Evolutionary conservation across 1,140 invertebrate genomes (phyloP).

Genomic region (Drosophila arawakana): DNA sequence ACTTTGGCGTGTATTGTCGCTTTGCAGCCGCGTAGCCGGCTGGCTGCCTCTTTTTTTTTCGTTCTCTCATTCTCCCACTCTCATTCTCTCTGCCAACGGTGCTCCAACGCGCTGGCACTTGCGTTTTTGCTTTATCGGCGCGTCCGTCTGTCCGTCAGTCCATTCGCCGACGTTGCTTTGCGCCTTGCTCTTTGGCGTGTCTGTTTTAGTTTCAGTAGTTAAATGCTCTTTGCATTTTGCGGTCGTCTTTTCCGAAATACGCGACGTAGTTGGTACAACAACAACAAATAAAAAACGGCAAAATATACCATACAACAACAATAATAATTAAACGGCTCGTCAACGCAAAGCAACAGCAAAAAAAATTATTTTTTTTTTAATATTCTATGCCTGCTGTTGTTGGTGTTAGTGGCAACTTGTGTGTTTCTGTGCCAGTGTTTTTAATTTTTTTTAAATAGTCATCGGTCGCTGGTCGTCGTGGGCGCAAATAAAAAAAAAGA

Average conservation of each 20-base stretch:
- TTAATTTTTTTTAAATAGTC: conserved; percentile 48
- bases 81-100: conserved; percentile 24
- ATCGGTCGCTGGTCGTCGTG: conserved; percentile 53
- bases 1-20: conserved; percentile 40
- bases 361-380: conserved; percentile 37
- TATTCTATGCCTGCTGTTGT: conserved; percentile 54
- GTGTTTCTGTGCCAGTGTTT: conserved; percentile 33
- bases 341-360: conserved; percentile 48
- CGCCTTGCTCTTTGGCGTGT: conserved; percentile 49
- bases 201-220: conserved; percentile 66
- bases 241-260: conserved; percentile 77
- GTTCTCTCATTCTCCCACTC: neutral
- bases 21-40: conserved; percentile 46
- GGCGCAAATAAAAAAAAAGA: conserved; percentile 33
- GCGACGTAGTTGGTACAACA: conserved; percentile 65
- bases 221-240: conserved; percentile 78
- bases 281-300: conserved; percentile 40
- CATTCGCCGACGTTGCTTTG: conserved; percentile 38
- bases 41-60: conserved; percentile 1
- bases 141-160: conserved; percentile 24
- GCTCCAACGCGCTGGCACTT: conserved; percentile 42
- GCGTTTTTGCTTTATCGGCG: conserved; percentile 36
- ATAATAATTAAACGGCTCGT: conserved; percentile 26
- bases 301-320: conserved; percentile 19
- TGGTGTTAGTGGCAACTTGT: conserved; percentile 43